Base-by-base conservation (phyloP, 2,797 vertebrate species). In the Benthosema pterotum region DNA sequence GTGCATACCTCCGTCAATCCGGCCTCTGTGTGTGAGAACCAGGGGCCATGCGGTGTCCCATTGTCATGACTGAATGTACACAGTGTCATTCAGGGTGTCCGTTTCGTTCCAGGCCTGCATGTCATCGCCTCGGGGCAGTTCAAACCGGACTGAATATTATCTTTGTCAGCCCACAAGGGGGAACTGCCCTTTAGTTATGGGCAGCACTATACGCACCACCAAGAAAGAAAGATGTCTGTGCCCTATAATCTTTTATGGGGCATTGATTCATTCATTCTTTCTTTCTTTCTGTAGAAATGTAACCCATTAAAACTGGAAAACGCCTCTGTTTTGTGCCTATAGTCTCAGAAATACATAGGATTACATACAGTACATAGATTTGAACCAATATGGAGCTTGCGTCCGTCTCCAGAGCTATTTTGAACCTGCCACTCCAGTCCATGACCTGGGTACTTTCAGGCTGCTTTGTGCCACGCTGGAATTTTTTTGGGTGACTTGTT, bases 61-160 rank as follows among this genome's bases (percentile, higher is more conserved):
- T 38, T 47, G 16, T 52, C 38, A 42, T 63, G 7, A 18, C 50
- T 60, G 13, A 32, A 11, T 38, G 32, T 55, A 9, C 32, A 9
- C 12, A 11, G 4, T 42, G 11, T 52, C 38, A 19, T 48, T 38
- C 42, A 28, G 38, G 22, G 4, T 54, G 19, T 48, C 72, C 28
- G 52, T 52, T 59, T 72, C 32, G 28, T 25, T 8, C 42, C n/a
- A 14, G 9, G 50, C 49, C 16, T 66, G 11, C 48, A 50, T 45
- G 8, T 60, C 13, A 45, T 48, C 48, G 17, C 55, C 28, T 5
- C 11, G 5, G 5, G 16, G 25, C 28, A 47, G 4, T 18, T 38
- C 46, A 60, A 11, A n/a, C 57, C 47, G 48, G 19, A 14, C 17
- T 17, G 25, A 47, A 25, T 22, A 49, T 50, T 16, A 38, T 32